Base-by-base conservation (phyloP, 2,113 vertebrate genomes). In the Rallus limicola region DNA sequence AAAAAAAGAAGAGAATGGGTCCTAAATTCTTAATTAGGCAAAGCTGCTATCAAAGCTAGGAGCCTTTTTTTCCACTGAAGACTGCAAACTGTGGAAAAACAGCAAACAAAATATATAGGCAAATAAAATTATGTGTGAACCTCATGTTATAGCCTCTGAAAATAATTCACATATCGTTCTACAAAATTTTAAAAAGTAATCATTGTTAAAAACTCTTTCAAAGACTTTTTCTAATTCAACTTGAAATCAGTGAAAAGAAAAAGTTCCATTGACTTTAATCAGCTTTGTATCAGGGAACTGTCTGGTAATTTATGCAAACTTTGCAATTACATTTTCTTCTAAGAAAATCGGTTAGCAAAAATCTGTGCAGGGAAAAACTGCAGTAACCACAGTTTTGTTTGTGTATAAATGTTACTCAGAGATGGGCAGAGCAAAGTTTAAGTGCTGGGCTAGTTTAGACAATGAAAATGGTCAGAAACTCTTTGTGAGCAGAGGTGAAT, bases 161-260 rank as follows among this genome's bases (percentile, higher is more conserved):
- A 90, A 50, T 10, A 59, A 67, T 21, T 38, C 36, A 31, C 19
- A 36, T 53, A 74, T 76, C 56, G 20, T 55, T 63, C 28, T 3
- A n/a, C 10, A 68, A 38, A 71, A 23, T 9, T 17, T 44, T 2
- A 0, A 15, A 17, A 77, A 55, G 26, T 63, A 86, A 15, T 31
- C 62, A 26, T 53, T 83, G 28, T 53, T 81, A 9, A 70, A 78
- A 33, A 71, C 52, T 71, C 86, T 56, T 48, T 78, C 64, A 81
- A 86, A 91, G 42, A 24, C 56, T 72, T 95, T 92, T 88, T 74
- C 80, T 81, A 68, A 86, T 90, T 90, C 80, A 67, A 24, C 52
- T 92, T 84, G 80, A 91, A 93, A 88, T 86, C 62, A 88, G 29
- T 42, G 86, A 88, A 75, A 85, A 80, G 93, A 93, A 94, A 90